A percentile compares a stretch with the other conserved stretches of the same genome.
These are phyloP conservation scores for Nanorana parkeri DNA, from an alignment of 2,113 vertebrate species.

Conservation along the genomic window DNA sequence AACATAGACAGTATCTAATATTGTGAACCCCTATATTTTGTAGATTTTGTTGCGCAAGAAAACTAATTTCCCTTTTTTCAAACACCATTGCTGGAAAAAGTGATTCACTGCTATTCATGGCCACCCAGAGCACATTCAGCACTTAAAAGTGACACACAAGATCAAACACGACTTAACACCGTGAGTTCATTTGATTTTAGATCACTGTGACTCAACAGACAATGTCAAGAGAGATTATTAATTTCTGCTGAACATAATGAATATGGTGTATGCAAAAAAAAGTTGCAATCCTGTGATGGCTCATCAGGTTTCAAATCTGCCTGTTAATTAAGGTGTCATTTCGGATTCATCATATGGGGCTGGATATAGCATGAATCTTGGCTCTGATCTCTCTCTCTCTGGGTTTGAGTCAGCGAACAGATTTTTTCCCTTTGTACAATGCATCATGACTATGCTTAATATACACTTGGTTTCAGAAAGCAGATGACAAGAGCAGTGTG, in stretches of 20 bases:
- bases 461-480: too few relatives aligned
- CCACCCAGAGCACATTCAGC: neutral
- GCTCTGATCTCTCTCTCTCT: too few relatives aligned
- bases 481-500: too few relatives aligned
- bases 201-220: slow-evolving; percentile 70
- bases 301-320: slow-evolving; percentile 51
- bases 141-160: slow-evolving; percentile 49
- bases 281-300: slow-evolving; percentile 27
- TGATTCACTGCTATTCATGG: slow-evolving; percentile 68
- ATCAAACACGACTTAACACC: slow-evolving; percentile 67
- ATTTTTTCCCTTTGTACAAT: too few relatives aligned
- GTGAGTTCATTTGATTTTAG: slow-evolving; percentile 66
- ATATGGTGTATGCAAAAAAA: slow-evolving; percentile 60
- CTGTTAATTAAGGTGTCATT: slow-evolving; percentile 41
- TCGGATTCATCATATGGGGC: slow-evolving; percentile 19
- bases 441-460: too few relatives aligned
- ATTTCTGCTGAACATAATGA: slow-evolving; percentile 65
- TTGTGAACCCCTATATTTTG: neutral
- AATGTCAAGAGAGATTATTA: slow-evolving; percentile 70
- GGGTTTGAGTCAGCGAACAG: too few relatives aligned
- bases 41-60: too few relatives aligned
- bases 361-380: neutral
- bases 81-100: slow-evolving; percentile 65
- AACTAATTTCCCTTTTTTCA: neutral
- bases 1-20: neutral